Evolutionary conservation across 1,140 invertebrate genomes (phyloP).

Genomic region (Pachyrhynchus sulphureomaculatus): DNA sequence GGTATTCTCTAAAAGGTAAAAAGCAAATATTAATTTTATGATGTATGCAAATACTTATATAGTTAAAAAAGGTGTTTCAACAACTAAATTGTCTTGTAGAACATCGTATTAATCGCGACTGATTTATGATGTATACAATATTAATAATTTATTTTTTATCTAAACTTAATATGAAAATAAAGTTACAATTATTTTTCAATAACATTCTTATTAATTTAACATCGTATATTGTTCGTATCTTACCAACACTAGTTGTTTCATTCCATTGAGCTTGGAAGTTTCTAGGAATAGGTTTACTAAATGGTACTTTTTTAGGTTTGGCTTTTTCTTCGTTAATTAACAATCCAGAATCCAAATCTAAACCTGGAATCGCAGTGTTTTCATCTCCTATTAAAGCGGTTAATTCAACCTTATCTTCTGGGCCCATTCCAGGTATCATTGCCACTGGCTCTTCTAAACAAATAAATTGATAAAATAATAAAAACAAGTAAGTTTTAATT

Average conservation of each 20-base stretch:
- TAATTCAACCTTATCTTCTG: conserved; percentile 82
- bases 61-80: too few relatives aligned
- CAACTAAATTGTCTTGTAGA: too few relatives aligned
- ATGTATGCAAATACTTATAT: not conserved
- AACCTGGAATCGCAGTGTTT: conserved; percentile 76
- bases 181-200: too few relatives aligned
- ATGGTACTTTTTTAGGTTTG: conserved; percentile 79
- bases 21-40: conserved; percentile 32
- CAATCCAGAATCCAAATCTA: conserved; percentile 77
- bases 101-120: too few relatives aligned
- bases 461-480: not conserved
- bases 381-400: conserved; percentile 58
- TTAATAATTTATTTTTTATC: too few relatives aligned
- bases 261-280: conserved; percentile 97
- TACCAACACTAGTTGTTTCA: conserved; percentile 60
- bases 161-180: too few relatives aligned
- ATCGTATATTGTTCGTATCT: too few relatives aligned
- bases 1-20: conserved; percentile 69
- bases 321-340: conserved; percentile 66
- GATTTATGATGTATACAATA: too few relatives aligned
- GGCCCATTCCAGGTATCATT: conserved; percentile 91
- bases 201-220: too few relatives aligned
- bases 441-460: conserved; percentile 70
- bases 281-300: conserved; percentile 92
- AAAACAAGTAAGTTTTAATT: too few relatives aligned